These are phyloP conservation scores for Odontamblyopus lacepedii DNA, from an alignment of 2,797 vertebrate genomes.

Conservation along the genomic window DNA sequence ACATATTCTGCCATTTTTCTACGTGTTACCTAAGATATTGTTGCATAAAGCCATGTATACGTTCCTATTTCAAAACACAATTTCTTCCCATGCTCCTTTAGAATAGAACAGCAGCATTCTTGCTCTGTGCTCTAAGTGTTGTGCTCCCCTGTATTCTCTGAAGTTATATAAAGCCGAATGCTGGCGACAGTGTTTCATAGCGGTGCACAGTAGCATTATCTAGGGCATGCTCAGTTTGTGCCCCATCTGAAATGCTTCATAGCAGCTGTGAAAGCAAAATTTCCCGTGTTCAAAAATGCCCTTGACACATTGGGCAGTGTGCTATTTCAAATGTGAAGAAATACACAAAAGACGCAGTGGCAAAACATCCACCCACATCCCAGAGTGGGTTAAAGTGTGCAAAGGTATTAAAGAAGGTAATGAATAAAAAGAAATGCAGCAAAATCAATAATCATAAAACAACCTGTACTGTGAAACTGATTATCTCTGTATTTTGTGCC, in stretches of 20 bases:
- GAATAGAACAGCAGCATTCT: conserved; percentile 6
- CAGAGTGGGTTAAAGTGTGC: not conserved
- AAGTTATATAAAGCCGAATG: conserved; percentile 56
- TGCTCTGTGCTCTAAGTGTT: conserved; percentile 26
- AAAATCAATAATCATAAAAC: not conserved
- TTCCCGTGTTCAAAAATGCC: conserved; percentile 20
- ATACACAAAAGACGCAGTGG: conserved; percentile 5
- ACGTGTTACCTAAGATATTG: not conserved
- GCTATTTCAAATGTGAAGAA: conserved; percentile 8
- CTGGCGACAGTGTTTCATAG: conserved; percentile 45
- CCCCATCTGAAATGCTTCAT: conserved; percentile 52
- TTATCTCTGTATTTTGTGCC: not conserved
- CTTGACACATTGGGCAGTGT: conserved; percentile 29
- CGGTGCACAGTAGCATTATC: conserved; percentile 51
- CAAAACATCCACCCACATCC: conserved; percentile 10
- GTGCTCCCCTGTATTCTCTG: conserved; percentile 31
- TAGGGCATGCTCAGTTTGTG: conserved; percentile 56
- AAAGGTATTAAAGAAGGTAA: not conserved
- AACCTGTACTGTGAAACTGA: not conserved
- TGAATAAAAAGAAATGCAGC: not conserved
- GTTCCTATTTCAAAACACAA: not conserved
- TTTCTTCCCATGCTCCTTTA: not conserved
- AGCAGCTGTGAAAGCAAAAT: conserved; percentile 41
- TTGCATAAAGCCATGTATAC: not conserved
- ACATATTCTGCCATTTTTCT: not conserved